phyloP scores from a whole-genome alignment of 2,797 vertebrate genomes.

The Poecile montanus region DNA sequence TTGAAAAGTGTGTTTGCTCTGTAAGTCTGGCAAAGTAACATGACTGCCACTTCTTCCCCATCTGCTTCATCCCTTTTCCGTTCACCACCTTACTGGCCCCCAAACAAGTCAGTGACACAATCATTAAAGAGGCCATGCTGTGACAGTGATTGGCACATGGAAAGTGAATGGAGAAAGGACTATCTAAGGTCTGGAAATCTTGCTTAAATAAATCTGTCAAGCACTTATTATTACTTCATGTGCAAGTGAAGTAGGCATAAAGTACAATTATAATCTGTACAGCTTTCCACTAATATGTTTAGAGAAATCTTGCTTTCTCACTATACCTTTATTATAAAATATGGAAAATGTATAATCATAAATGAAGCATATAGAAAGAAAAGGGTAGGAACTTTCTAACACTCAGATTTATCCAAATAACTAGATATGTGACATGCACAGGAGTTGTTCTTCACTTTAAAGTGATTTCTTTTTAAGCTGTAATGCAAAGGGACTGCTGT shows the following conservation, averaged over 20 bases:
- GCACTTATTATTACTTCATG: neutral
- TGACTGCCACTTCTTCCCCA: neutral
- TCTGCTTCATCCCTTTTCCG: neutral
- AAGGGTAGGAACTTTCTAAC: neutral
- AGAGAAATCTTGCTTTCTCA: neutral
- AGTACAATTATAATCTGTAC: neutral
- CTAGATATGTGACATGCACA: neutral
- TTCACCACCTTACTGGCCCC: neutral
- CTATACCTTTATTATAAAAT: neutral
- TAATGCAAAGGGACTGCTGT: neutral
- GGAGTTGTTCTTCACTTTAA: neutral
- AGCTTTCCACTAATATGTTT: neutral
- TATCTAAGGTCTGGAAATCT: neutral
- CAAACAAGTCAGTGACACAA: neutral
- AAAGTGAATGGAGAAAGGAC: neutral
- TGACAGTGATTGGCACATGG: neutral
- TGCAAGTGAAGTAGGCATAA: neutral
- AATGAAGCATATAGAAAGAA: neutral
- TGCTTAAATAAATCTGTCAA: neutral
- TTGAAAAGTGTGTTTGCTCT: neutral
- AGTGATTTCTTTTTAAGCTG: neutral
- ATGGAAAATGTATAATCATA: neutral
- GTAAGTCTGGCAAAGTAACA: neutral
- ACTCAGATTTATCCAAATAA: neutral
- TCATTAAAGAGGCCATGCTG: neutral